A percentile compares a stretch with the other conserved stretches of the same genome.
phyloP scores from a whole-genome alignment of 2,797 vertebrate species.

The Melanotaenia parkinsoni region DNA sequence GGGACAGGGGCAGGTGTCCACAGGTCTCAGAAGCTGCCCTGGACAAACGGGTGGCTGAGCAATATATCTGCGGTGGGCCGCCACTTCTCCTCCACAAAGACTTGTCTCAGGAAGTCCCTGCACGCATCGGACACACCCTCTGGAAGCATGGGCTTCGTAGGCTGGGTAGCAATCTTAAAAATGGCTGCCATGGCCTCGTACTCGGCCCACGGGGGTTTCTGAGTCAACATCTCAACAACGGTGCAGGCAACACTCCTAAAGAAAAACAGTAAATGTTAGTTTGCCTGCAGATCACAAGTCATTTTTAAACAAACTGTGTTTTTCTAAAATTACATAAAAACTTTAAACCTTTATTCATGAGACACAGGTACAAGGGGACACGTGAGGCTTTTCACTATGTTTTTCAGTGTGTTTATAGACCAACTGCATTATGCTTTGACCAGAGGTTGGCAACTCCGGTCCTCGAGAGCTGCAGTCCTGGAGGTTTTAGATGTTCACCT shows the following conservation, averaged over 20 bases:
- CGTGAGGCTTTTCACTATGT: too few species aligned
- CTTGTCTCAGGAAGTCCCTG: conserved; percentile 90
- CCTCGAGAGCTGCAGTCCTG: too few species aligned
- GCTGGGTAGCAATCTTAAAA: conserved; percentile 95
- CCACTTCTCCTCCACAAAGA: conserved; percentile 93
- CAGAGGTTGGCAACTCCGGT: too few species aligned
- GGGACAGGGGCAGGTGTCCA: conserved; percentile 19
- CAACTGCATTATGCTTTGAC: too few species aligned
- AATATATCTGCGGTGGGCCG: conserved; percentile 89
- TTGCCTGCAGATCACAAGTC: neutral
- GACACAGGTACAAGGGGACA: too few species aligned
- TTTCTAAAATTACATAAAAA: too few species aligned
- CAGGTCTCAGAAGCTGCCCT: conserved; percentile 84
- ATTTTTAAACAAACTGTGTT: neutral
- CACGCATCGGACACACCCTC: conserved; percentile 86
- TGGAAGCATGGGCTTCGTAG: conserved; percentile 90
- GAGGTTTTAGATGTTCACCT: neutral
- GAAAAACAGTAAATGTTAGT: conserved; percentile 9
- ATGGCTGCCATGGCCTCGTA: conserved; percentile 95
- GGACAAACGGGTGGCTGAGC: conserved; percentile 89
- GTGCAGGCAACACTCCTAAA: conserved; percentile 93
- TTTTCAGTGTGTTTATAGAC: too few species aligned
- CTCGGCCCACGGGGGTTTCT: conserved; percentile 94
- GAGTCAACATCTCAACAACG: conserved; percentile 94
- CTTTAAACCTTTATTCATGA: too few species aligned